These are phyloP conservation scores for Macrophya annulata DNA, from an alignment of 2,888 invertebrate genomes.

Conservation along the genomic window DNA sequence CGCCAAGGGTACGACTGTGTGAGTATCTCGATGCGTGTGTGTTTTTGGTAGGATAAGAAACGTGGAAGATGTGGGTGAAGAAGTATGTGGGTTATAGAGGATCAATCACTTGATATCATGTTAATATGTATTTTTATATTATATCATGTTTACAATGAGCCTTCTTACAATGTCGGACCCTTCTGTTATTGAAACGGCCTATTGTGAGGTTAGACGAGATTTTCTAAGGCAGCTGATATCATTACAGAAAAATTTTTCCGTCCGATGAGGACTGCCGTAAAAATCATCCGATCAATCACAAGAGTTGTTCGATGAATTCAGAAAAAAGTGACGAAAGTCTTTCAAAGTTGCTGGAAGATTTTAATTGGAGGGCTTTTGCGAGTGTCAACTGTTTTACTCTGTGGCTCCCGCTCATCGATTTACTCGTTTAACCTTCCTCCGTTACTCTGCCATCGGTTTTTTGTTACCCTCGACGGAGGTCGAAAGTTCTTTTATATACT, in stretches of 20 bases:
- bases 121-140: constrained; percentile 61
- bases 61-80: constrained; percentile 17
- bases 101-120: constrained; percentile 64
- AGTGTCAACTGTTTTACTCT: constrained; percentile 36
- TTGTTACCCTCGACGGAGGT: not conserved
- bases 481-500: constrained; percentile 25
- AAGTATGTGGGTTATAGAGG: constrained; percentile 26
- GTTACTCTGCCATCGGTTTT: not conserved
- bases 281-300: constrained; percentile 11
- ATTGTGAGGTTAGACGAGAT: constrained; percentile 40
- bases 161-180: constrained; percentile 29
- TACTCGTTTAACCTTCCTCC: not conserved
- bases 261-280: not conserved
- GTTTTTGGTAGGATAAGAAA: not conserved
- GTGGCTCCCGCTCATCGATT: constrained; percentile 31
- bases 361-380: constrained; percentile 49
- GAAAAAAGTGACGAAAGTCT: constrained; percentile 9
- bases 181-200: constrained; percentile 35
- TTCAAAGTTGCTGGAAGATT: constrained; percentile 45
- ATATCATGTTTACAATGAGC: constrained; percentile 43
- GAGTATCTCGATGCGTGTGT: not conserved
- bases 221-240: constrained; percentile 20
- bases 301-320: constrained; percentile 5
- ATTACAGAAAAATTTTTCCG: not conserved
- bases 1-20: constrained; percentile 15